A percentile compares a stretch with the other conserved stretches of the same genome.
phyloP scores from a whole-genome alignment of 2,888 invertebrate species.

The Thyatira batis region DNA sequence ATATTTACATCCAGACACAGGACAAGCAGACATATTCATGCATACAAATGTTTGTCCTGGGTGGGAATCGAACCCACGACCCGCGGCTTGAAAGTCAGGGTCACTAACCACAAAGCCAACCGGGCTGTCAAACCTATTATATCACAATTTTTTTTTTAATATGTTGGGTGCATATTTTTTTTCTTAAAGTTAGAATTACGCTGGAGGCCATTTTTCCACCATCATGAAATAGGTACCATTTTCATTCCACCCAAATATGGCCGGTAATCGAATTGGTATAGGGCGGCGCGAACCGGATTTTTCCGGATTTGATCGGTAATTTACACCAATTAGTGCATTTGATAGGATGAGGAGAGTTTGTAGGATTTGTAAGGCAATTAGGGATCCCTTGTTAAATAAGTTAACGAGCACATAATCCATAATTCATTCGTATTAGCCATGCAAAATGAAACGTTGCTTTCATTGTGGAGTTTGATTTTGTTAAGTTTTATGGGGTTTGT shows the following conservation, averaged over 20 bases:
- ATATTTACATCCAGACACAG: too few relatives aligned
- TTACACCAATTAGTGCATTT: slow-evolving; percentile 44
- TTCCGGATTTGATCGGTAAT: slow-evolving; percentile 51
- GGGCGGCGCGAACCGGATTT: slow-evolving; percentile 48
- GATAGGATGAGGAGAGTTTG: not conserved
- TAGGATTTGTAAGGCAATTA: not conserved
- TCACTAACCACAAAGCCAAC: too few relatives aligned
- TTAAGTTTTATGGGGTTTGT: not conserved
- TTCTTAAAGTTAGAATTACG: too few relatives aligned
- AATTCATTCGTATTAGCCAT: not conserved
- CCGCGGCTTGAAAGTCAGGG: too few relatives aligned
- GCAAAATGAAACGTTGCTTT: not conserved
- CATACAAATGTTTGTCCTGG: too few relatives aligned
- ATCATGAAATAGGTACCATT: not conserved
- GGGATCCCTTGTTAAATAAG: slow-evolving; percentile 9
- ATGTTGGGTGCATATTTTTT: too few relatives aligned
- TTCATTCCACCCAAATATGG: not conserved
- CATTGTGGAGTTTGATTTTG: not conserved
- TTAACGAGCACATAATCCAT: slow-evolving; percentile 1
- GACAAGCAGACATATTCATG: too few relatives aligned
- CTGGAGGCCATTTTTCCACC: too few relatives aligned
- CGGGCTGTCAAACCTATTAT: too few relatives aligned
- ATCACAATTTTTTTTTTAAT: too few relatives aligned
- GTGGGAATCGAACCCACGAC: too few relatives aligned
- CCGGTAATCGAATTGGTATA: slow-evolving; percentile 46